Evolutionary conservation across 2,113 vertebrate genomes (phyloP), one percentile per base, ranked within the genome.

Genomic region (Alligator sinensis): DNA sequence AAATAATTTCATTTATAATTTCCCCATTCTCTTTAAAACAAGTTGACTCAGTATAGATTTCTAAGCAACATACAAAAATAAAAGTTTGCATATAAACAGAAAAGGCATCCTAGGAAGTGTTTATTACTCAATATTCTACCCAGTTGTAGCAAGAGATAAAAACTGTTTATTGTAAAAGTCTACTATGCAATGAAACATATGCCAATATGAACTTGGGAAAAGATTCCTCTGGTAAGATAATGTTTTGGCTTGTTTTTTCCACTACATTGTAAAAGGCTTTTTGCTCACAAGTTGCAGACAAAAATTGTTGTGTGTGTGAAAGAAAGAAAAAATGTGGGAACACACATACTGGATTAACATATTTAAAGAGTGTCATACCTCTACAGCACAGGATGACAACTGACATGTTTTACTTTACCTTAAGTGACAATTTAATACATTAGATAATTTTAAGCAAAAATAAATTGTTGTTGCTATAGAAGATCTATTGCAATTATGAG

Each of bases 21-120:
- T 88, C 80, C 59, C 83, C 91, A 75, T 91, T 96, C 94, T 90
- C 83, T 91, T 81, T 96, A 80, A 89, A 88, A 76, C 91, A 34
- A 38, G 25, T 78, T 80, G 76, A 86, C 95, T 86, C 54, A 82
- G 21, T 62, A 76, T 81, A 86, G 78, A 82, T 96, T 89, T 96
- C 79, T 77, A 82, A 77, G 81, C 91, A 94, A 94, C 72, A 28
- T 92, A 34, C 61, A 54, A 25, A 2, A 92, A 88, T 74, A 94
- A 34, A 94, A 78, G 12, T 4, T 47, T 93, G 79, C 76, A 91
- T 64, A 47, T 63, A 91, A 90, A 80, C 81, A 79, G 91, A 74
- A 94, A 76, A 55, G 66, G 38, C 30, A 93, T 38, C 24, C 90
- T 85, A 85, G 34, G 80, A 75, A 17, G 10, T 78, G 64, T 91